Evolutionary conservation across 2,888 invertebrate species (phyloP), one percentile per base, ranked within the genome.

Genomic region (Ochlodes sylvanus): DNA sequence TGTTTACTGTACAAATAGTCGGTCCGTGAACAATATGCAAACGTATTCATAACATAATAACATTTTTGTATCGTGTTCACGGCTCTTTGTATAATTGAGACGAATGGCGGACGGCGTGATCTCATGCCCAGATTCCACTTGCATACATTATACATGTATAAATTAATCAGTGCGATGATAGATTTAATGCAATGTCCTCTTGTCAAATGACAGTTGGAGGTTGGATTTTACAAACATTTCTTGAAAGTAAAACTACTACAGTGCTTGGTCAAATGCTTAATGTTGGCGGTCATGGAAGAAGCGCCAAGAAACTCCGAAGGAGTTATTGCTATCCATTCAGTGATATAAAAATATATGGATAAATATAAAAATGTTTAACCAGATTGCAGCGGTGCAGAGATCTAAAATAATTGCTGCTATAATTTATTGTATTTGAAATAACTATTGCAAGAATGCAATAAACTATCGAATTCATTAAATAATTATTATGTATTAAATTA

Each of bases 101-200:
- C 62, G 47, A 68, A 68, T 47, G 44, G n/a, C 55, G 50, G 34
- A 41, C 62, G 55, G 32, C 27, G 56, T 68, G 61, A 67, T 61
- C 61, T 66, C 60, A 66, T 55, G 55, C 55, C 41, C 65, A 47
- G 67, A 67, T 67, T 67, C 61, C 67, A 61, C 42, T 61, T 60
- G 66, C 55, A 67, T 42, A 34, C 44, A 60, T 61, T 21, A 34
- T 42, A n/a, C n/a, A n/a, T n/a, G n/a, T n/a, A 55, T 61, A 67
- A 67, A 67, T 61, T 67, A 67, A 61, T 67, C 42, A 54, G 27
- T 4, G 32, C 19, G 34, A 34, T 56, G 68, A 68, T 64, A 54
- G 41, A 60, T 32, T 69, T 62, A 57, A 65, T 50, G 61, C 54
- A 54, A 52, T 50, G 34, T 58, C 55, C 47, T 62, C 44, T 4